A percentile compares a stretch with the other conserved stretches of the same genome.
Evolutionary conservation across 2,797 vertebrate species (phyloP).

Genomic region (Myotis vivesi): DNA sequence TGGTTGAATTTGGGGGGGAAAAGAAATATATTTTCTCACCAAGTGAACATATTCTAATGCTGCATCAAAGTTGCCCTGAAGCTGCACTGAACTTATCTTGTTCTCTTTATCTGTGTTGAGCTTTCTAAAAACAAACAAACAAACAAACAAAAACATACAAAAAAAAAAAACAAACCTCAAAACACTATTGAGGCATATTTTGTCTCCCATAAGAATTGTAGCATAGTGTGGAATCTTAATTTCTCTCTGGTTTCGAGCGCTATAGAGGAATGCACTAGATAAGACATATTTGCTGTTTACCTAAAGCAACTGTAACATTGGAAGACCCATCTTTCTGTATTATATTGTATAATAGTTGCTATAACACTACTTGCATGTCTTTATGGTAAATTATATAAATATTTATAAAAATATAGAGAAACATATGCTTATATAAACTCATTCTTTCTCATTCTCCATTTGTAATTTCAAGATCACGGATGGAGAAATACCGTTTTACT

Average conservation of each 20-base stretch:
- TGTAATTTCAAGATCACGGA: conserved; percentile 83
- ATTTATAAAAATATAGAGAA: conserved; percentile 85
- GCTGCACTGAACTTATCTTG: conserved; percentile 83
- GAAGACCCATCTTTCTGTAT: conserved; percentile 87
- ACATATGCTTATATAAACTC: conserved; percentile 84
- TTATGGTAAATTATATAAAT: conserved; percentile 87
- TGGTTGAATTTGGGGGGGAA: conserved; percentile 78
- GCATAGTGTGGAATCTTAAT: conserved; percentile 82
- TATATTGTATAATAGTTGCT: conserved; percentile 91
- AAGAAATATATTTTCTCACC: conserved; percentile 79
- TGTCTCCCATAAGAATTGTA: conserved; percentile 85
- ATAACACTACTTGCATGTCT: conserved; percentile 90
- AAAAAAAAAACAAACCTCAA: conserved; percentile 22
- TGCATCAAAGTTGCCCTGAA: conserved; percentile 84
- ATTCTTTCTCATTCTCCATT: conserved; percentile 82
- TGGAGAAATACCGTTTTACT: conserved; percentile 78
- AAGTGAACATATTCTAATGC: conserved; percentile 83
- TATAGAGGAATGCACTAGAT: conserved; percentile 85
- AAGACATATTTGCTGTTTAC: conserved; percentile 80
- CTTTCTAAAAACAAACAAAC: conserved; percentile 32
- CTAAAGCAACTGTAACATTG: conserved; percentile 81
- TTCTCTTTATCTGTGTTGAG: conserved; percentile 80
- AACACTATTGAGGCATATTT: conserved; percentile 76
- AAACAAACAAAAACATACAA: neutral
- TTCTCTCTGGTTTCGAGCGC: conserved; percentile 83